Evolutionary conservation across 2,888 invertebrate genomes (phyloP), one percentile per base, ranked within the genome.

Genomic region (Synanthedon formicaeformis): DNA sequence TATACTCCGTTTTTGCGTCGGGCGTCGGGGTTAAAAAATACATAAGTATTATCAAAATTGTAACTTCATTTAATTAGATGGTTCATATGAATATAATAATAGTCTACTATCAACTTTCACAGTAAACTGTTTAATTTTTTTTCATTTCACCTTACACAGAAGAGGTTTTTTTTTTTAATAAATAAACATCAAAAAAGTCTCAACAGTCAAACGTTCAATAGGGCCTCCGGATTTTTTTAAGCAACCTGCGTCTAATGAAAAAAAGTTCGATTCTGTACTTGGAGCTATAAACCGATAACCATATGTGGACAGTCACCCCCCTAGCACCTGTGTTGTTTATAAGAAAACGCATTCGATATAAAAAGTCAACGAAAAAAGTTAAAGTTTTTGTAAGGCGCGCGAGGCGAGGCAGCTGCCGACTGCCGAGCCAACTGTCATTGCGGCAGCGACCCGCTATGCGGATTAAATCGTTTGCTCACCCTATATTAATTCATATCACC

Each of bases 281-380:
- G 14, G 5, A 14, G 13, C 49, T 69, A 74, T 73, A 75, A 73
- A 69, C 66, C 75, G 76, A 82, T 81, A 83, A 80, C 84, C 85
- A 85, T 85, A 85, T 84, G 86, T 80, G 79, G 80, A 81, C 68
- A 76, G 79, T 78, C 78, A 81, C 81, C 78, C 78, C 34, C 73
- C 71, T 66, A 77, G 85, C 86, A 87, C 86, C 86, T 87, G 86
- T 87, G 86, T 87, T 84, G 84, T 84, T 83, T 87, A 83, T 83
- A 84, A 81, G 83, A 80, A 75, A 83, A 80, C 83, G 81, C 78
- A 76, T 77, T 34, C 76, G 71, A 68, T 72, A 83, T 83, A 86
- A 87, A 87, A 87, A 83, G 76, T 69, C 72, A 67, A 75, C 73
- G 70, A 79, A 86, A 85, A 87, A 87, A 85, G 79, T 78, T 75